Evolutionary conservation across 2,113 vertebrate genomes (phyloP).

Genomic region (Peromyscus maniculatus): DNA sequence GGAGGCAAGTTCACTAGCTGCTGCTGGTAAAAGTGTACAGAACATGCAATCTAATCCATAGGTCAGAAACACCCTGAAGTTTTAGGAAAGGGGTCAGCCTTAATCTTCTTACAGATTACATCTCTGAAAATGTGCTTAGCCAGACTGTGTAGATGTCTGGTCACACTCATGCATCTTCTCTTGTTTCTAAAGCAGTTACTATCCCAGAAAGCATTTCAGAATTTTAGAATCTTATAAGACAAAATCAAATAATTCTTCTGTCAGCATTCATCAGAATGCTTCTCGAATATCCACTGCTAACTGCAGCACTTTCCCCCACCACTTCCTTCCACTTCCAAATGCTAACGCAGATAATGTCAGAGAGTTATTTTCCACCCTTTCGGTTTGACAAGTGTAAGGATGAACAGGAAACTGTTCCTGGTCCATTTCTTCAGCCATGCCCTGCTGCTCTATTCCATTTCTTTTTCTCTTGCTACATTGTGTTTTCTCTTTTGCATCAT

Average conservation of each 20-base stretch:
- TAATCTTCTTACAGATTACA: background rate
- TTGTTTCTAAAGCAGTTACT: background rate
- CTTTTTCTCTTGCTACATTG: background rate
- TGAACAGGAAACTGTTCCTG: background rate
- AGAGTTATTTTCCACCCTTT: background rate
- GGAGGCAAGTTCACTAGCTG: background rate
- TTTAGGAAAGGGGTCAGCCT: background rate
- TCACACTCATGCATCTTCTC: background rate
- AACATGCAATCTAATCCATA: background rate
- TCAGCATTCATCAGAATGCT: background rate
- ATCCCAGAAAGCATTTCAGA: background rate
- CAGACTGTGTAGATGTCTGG: background rate
- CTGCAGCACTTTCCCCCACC: too few relatives aligned
- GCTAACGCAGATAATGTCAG: background rate
- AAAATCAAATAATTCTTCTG: background rate
- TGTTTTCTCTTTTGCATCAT: background rate
- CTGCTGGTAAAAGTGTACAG: background rate
- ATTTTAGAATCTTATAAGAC: background rate
- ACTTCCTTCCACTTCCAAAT: background rate
- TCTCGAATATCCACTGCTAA: background rate
- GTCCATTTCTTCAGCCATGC: background rate
- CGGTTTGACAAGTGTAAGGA: too few relatives aligned
- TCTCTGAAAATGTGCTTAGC: background rate
- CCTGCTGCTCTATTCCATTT: background rate
- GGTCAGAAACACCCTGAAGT: background rate